Conservation (phyloP, 1,140 invertebrate species). For the Pseudomyrmex sp. region DNA sequence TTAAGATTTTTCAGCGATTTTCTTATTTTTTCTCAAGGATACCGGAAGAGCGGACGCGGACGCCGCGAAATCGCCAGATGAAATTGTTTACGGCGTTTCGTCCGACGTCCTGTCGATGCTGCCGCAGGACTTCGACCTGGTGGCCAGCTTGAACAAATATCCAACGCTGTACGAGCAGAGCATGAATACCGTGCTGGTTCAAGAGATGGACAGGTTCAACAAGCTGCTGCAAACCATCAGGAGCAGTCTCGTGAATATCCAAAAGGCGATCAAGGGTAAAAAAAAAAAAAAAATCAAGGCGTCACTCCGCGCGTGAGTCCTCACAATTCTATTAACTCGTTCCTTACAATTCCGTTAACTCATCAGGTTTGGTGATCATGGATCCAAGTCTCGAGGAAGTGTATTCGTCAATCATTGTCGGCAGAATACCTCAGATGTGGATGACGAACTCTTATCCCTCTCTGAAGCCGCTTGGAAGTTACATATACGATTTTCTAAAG, state of each 20-base stretch:
- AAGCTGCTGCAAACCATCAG: slow-evolving; percentile 91
- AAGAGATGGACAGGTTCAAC: slow-evolving; percentile 97
- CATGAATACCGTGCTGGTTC: slow-evolving; percentile 97
- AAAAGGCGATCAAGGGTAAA: slow-evolving; percentile 95
- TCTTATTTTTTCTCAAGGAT: slow-evolving; percentile 70
- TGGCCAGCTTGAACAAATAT: slow-evolving; percentile 89
- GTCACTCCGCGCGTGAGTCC: slow-evolving; percentile 7
- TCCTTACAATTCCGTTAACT: slow-evolving; percentile 54
- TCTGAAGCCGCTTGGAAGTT: slow-evolving; percentile 95
- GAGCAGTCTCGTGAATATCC: slow-evolving; percentile 91
- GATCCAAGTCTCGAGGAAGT: slow-evolving; percentile 95
- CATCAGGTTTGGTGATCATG: slow-evolving; percentile 92
- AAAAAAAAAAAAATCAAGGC: not conserved
- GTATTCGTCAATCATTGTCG: slow-evolving; percentile 92
- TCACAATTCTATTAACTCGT: slow-evolving; percentile 55
- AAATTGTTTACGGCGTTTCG: slow-evolving; percentile 90
- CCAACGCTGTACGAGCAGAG: slow-evolving; percentile 93
- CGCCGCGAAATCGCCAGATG: slow-evolving; percentile 86
- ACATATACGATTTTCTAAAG: slow-evolving; percentile 94
- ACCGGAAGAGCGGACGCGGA: slow-evolving; percentile 82
- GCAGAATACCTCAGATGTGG: slow-evolving; percentile 94
- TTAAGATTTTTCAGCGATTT: not conserved
- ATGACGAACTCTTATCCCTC: slow-evolving; percentile 95
- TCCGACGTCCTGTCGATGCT: slow-evolving; percentile 90
- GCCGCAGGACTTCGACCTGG: slow-evolving; percentile 91